These are phyloP conservation scores for Diloba caeruleocephala DNA, from an alignment of 2,888 invertebrate species.

Conservation along the genomic window DNA sequence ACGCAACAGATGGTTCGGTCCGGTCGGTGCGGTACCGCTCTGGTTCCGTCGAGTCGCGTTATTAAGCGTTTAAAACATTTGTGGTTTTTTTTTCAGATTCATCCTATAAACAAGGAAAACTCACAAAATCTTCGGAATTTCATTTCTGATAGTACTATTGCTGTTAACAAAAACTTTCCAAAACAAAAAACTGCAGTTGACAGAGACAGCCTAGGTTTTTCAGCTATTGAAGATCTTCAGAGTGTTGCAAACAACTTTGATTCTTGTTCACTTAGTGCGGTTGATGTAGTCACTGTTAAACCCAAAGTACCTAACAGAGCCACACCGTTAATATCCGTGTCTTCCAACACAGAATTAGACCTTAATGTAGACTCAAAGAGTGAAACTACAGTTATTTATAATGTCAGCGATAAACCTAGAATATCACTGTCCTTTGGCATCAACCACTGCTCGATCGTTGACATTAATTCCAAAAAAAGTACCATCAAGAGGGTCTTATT, in stretches of 20 bases:
- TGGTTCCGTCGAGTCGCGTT: too few species aligned
- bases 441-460: slow-evolving; percentile 65
- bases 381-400: slow-evolving; percentile 58
- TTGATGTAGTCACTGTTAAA: slow-evolving; percentile 11
- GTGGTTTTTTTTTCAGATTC: slow-evolving; percentile 61
- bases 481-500: slow-evolving; percentile 68
- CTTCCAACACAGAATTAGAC: slow-evolving; percentile 60
- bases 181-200: slow-evolving; percentile 35
- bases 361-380: slow-evolving; percentile 41
- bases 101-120: slow-evolving; percentile 60
- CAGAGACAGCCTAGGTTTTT: slow-evolving; percentile 59
- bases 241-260: slow-evolving; percentile 43
- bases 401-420: slow-evolving; percentile 54
- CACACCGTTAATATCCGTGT: slow-evolving; percentile 52
- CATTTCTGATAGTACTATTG: slow-evolving; percentile 15
- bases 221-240: slow-evolving; percentile 64
- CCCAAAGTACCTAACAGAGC: slow-evolving; percentile 13
- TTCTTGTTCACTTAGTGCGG: slow-evolving; percentile 9
- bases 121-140: slow-evolving; percentile 50
- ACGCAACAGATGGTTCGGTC: too few species aligned
- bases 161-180: slow-evolving; percentile 33
- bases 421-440: slow-evolving; percentile 71
- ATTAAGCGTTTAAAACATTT: too few species aligned
- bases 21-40: too few species aligned
- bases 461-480: slow-evolving; percentile 70